Evolutionary conservation across 92 coral and sea anemone species (phyloP).

Genomic region (Palythoa caribaeorum): DNA sequence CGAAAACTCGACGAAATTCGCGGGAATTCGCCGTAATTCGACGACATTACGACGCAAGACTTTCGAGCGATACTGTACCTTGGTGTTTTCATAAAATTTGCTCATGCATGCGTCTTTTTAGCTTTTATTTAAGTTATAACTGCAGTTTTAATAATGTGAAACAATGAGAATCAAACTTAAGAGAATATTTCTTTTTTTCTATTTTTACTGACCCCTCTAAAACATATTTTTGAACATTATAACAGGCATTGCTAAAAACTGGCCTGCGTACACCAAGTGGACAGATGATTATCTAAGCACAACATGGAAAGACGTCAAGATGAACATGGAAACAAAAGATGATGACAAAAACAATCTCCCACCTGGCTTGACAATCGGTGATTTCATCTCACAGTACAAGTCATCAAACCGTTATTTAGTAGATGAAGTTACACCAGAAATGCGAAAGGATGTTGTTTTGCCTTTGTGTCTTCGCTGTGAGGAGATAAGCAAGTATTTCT

Average conservation of each 20-base stretch:
- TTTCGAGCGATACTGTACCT: too few species aligned
- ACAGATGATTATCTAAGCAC: conserved; percentile 89
- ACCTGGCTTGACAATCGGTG: conserved; percentile 63
- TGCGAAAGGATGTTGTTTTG: conserved; percentile 88
- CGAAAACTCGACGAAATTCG: too few species aligned
- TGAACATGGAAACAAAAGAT: conserved; percentile 94
- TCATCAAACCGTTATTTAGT: conserved; percentile 84
- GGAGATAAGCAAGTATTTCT: conserved; percentile 92
- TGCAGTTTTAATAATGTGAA: too few species aligned
- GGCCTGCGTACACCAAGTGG: conserved; percentile 98
- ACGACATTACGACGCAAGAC: too few species aligned
- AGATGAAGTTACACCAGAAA: conserved; percentile 90
- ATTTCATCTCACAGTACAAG: conserved; percentile 79
- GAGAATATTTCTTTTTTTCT: too few species aligned
- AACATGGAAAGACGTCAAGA: conserved; percentile 77
- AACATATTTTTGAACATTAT: neutral
- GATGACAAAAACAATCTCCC: conserved; percentile 94
- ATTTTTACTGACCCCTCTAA: neutral
- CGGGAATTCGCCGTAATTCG: too few species aligned
- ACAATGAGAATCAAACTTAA: too few species aligned
- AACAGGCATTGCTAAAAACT: conserved; percentile 90
- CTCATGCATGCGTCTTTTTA: too few species aligned
- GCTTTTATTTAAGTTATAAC: too few species aligned
- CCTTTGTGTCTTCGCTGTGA: conserved; percentile 95
- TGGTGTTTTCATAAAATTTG: too few species aligned